Base-by-base conservation (phyloP, 2,797 vertebrate species). In the Antrozous pallidus region DNA sequence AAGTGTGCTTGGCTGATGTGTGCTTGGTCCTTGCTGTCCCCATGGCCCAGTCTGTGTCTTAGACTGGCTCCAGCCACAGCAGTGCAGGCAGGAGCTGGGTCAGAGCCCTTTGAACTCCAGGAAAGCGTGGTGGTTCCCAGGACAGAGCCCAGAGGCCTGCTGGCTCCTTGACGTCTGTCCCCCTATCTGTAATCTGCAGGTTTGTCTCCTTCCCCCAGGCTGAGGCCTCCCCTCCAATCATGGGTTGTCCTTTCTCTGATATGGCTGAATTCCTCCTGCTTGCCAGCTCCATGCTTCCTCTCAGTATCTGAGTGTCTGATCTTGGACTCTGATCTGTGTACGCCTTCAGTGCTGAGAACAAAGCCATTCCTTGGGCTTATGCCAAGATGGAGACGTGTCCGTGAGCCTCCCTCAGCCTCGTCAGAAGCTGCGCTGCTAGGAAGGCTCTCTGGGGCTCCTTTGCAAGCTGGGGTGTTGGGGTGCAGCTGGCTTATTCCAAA, bases 101-200 rank as follows among this genome's bases (percentile, higher is more conserved):
- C 47, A 31, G 47, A 81, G 38, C 42, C 65, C 54, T 78, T 4
- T 51, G 38, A 93, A 24, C 20, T 31, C 0, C 1, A 84, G 54
- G 8, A n/a, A 36, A 12, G 8, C n/a, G 20, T 31, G 61, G 40
- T 6, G 0, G 28, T 87, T 91, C 91, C 80, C 82, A 78, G 61
- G 65, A 87, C 67, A 63, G 47, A 69, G 33, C 9, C 45, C 14
- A 75, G 47, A 51, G 85, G 49, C 16, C 56, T 77, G 33, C 78
- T 56, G 74, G 81, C 65, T 73, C 81, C 63, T 77, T 51, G 93
- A 77, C 0, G 3, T 92, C 92, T 83, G 78, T 20, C 69, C n/a
- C 33, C 13, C 14, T 88, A 75, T 96, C 93, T 92, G 36, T 8
- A 10, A 82, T 94, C 91, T 84, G 80, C 22, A 77, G 58, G 8